Base-by-base conservation (phyloP, 2,113 vertebrate genomes). In the Clarias gariepinus region DNA sequence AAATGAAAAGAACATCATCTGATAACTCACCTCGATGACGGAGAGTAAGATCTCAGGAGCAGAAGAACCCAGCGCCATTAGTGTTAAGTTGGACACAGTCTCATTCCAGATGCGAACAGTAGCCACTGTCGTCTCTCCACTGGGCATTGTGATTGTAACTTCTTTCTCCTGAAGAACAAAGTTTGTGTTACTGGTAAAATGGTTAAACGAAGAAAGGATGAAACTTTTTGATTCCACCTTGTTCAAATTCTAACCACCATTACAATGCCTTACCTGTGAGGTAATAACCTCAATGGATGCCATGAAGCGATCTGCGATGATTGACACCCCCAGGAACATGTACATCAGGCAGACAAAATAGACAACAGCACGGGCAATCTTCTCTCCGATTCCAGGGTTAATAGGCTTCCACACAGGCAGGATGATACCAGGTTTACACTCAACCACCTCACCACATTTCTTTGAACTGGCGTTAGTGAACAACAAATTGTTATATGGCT, bases 261-360 rank as follows among this genome's bases (percentile, higher is more conserved):
- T 28, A 3, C 15, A 21, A 0, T 0, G 12, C 18, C 97, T 95
- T 93, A 98, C 98, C 93, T 99, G 97, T 3, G 98, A 99, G 0
- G 98, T 99, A 94, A 99, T 99, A 77, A 99, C 98, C 93, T 99
- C 98, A 11, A 99, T 99, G 91, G 98, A 99, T 0, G 98, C 96
- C 98, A 99, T 99, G 95, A 99, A 99, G 91, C 98, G 97, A 91
- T 99, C 98, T 0, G 98, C 98, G 2, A 99, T 96, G 95, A 99
- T 99, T 91, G 98, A 99, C 81, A 99, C 98, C 0, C 98, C 98
- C 92, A 99, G 91, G 94, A 99, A 99, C 96, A 98, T 96, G 94
- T 99, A 99, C 93, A 98, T 97, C 94, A 99, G 97, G 0, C 95
- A 97, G 86, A 96, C 94, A 5, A 99, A 99, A 94, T 99, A 99